Percentiles rank a stretch among this genome's conserved stretches.
Conservation (phyloP, 2,113 vertebrate genomes). For the Garra rufa region DNA sequence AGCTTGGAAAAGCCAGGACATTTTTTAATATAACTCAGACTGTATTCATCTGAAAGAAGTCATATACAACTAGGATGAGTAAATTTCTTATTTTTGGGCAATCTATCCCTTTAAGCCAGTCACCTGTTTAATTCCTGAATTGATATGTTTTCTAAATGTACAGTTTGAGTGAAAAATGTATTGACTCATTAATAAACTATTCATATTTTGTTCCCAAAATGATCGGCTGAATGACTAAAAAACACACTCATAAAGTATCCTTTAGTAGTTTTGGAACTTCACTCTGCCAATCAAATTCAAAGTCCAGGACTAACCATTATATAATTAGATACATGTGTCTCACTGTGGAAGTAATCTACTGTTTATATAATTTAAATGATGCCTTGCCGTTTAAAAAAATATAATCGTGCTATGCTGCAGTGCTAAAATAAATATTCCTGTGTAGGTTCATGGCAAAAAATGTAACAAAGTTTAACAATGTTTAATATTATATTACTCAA, state of each 20-base stretch:
- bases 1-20: no score
- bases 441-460: background rate
- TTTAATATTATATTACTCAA: background rate
- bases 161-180: background rate
- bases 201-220: background rate
- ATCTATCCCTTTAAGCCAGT: slow-evolving; percentile 1
- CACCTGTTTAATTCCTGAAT: background rate
- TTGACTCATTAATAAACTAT: background rate
- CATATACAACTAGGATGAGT: no score
- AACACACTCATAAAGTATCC: background rate
- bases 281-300: background rate
- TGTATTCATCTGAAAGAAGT: no score
- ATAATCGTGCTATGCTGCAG: background rate
- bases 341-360: background rate
- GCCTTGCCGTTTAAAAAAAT: background rate
- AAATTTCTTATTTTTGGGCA: no score
- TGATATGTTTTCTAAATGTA: background rate
- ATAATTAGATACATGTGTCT: background rate
- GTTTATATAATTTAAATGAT: background rate
- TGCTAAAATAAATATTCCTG: background rate
- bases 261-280: background rate
- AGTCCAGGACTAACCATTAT: background rate
- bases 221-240: background rate
- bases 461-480: background rate
- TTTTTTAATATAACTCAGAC: no score